Evolutionary conservation across 2,113 vertebrate genomes (phyloP), one percentile per base, ranked within the genome.

Genomic region (Leptocoma aspasia): DNA sequence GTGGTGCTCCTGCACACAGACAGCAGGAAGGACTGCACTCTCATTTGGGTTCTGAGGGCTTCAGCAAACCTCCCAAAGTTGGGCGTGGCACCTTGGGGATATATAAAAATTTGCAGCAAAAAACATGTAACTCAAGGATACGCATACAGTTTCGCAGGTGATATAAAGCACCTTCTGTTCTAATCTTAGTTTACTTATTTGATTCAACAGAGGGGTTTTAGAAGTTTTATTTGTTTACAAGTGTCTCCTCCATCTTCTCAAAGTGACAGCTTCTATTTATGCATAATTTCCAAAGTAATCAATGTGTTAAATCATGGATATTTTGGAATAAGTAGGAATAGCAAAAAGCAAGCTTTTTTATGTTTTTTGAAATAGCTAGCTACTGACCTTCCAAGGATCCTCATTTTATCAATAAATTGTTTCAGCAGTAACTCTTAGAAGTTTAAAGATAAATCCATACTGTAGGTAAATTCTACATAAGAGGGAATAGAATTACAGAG

Each of bases 1-100:
- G 2, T 7, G 16, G 7, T 6, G 50, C 3, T 56, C 50, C 49
- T 61, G 31, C 22, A 47, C 6, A 1, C 0, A 6, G 45, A 13
- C 10, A 21, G 50, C 18, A 83, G 31, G 9, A 77, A 5, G 27
- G 10, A 39, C 2, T 59, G 28, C 44, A 23, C 8, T 50, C 6
- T 33, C 21, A 15, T 50, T 6, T 8, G 64, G 20, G 12, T 15
- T 49, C 50, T 33, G 41, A 27, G 17, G 8, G 45, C 42, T 63
- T 59, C 61, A 80, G n/a, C 12, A 45, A 35, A 42, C 10, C 15
- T 81, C 10, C 39, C 10, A 33, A 66, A 91, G 18, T 4, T 15
- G 45, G 33, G 24, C 13, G 47, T 45, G 5, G 5, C 4, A 8
- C 24, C 21, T 13, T 56, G 33, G 16, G 41, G 8, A 15, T 27